Evolutionary conservation across 2,888 invertebrate species (phyloP), one percentile per base, ranked within the genome.

Genomic region (Timandra comae): DNA sequence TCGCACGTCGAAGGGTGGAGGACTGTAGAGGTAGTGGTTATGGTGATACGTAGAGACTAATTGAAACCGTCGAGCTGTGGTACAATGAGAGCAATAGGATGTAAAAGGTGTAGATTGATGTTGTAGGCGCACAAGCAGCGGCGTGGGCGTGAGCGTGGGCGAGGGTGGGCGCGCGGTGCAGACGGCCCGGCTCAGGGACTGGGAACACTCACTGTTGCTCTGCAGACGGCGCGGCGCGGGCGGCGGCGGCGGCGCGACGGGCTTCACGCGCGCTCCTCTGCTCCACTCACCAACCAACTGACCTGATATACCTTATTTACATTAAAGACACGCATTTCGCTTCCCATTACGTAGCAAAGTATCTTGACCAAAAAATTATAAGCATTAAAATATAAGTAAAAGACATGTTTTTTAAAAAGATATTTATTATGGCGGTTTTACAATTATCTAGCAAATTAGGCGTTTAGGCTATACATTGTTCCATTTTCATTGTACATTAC

Each of bases 41-140:
- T 70, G 70, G 81, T 81, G 81, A 81, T 81, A 80, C 74, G 75
- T 78, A 80, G 80, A 80, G 79, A 82, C 80, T 82, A 77, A 79
- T 72, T 72, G 79, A 76, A 80, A 81, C 77, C 76, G 76, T 80
- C 78, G 79, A 80, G 81, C 81, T 81, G 81, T 82, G 81, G 78
- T 77, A 77, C 72, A 74, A 78, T 72, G 77, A 76, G 77, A 81
- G 77, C 78, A 80, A 80, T 81, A 81, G 78, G n/a, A n/a, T n/a
- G 61, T 73, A 72, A 71, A 57, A 57, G 57, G 67, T 57, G 64
- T 69, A 69, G 64, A 59, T 61, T 56, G 66, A 55, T 64, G 61
- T 56, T 58, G 58, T 54, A 66, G 58, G 54, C 42, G 73, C 68
- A 71, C 68, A 67, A 68, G 52, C 75, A 74, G 73, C 70, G 74